Evolutionary conservation across 2,888 invertebrate genomes (phyloP).

Genomic region (Pinctada fucata): DNA sequence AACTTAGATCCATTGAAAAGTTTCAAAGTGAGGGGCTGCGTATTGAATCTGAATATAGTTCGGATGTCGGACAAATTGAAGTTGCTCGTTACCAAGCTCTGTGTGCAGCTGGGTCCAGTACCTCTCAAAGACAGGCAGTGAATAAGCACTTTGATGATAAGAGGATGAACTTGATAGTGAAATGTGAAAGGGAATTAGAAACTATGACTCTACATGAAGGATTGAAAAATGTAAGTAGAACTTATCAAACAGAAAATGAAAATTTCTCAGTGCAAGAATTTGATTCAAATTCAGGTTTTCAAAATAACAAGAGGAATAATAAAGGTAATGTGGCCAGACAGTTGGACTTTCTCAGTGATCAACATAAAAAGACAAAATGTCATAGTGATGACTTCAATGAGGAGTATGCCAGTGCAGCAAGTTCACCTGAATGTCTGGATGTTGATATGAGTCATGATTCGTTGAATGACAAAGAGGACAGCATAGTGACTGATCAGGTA

Average conservation of each 20-base stretch:
- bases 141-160: constrained; percentile 60
- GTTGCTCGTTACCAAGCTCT: constrained; percentile 61
- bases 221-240: not conserved
- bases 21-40: constrained; percentile 6
- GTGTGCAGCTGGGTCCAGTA: constrained; percentile 46
- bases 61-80: constrained; percentile 41
- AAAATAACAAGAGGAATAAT: not conserved
- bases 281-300: not conserved
- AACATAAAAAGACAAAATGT: not conserved
- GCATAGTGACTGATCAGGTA: not conserved
- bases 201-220: constrained; percentile 35
- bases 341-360: not conserved
- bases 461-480: not conserved
- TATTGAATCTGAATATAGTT: not conserved
- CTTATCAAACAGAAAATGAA: not conserved
- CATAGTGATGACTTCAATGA: not conserved
- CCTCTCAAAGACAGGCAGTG: constrained; percentile 46
- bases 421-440: constrained; percentile 26
- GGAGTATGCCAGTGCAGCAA: constrained; percentile 1
- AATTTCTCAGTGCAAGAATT: not conserved
- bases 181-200: constrained; percentile 45
- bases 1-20: constrained; percentile 26
- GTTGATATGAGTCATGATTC: constrained; percentile 14
- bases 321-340: constrained; percentile 13
- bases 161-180: constrained; percentile 42